Evolutionary conservation across 2,797 vertebrate species (phyloP), one percentile per base, ranked within the genome.

Genomic region (Liasis olivaceus): DNA sequence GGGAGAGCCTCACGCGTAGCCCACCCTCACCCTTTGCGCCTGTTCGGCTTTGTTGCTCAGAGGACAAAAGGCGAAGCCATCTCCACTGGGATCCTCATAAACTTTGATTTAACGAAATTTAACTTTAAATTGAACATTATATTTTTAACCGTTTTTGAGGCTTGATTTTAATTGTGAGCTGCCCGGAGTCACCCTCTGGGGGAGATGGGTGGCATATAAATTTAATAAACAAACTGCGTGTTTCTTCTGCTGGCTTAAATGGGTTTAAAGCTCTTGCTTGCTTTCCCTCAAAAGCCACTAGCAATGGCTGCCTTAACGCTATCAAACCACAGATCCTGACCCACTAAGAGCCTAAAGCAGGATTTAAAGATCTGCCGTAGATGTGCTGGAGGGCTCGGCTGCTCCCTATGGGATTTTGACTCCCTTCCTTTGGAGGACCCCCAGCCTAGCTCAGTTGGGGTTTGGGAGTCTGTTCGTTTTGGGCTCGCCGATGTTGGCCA

Each of bases 41-140:
- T 95, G 12, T 90, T 97, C 93, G 91, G 93, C 94, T 96, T 91
- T 96, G 87, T 0, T 96, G 93, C 93, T 97, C 93, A 63, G 9
- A 93, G 92, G 93, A 72, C 60, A 93, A 95, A 91, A 93, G 93
- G 66, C 93, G 95, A 96, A 96, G 95, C 91, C 95, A 94, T 63
- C 93, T 93, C 91, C 56, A 96, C 96, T 94, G 92, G 95, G 95
- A 95, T 93, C 94, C 94, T 91, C 84, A 84, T 96, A 42, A 42
- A 42, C 36, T 42, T 42, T 42, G 36, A 42, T 42, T 42, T 42
- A 42, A 42, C 36, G 1, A 42, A 42, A 42, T 42, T 42, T 42
- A 42, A 2, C 36, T 42, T 42, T 42, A 42, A 42, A 42, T 2
- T 42, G 36, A 2, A 42, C 36, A 42, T 42, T 42, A 42, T 42